Evolutionary conservation across 2,888 invertebrate species (phyloP), one percentile per base, ranked within the genome.

Genomic region (Prenolepis imparis): DNA sequence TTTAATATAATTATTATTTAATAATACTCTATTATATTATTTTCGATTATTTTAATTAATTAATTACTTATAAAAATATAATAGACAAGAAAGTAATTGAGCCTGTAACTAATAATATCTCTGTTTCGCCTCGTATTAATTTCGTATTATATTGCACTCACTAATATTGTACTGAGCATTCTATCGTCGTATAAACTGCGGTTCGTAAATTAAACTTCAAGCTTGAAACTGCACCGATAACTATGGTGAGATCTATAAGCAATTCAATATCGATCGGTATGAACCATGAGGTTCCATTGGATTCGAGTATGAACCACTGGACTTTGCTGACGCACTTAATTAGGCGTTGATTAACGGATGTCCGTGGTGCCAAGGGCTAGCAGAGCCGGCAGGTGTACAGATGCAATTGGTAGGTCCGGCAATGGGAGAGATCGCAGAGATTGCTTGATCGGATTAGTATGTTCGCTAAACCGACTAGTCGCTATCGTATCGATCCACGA

Each of bases 321-420:
- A 91, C 89, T 91, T 90, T 86, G 88, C 89, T 88, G 91, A 91
- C 90, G 88, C 90, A 91, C 90, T 91, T 92, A 92, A 92, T 92
- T 92, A 90, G 90, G 77, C 88, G 84, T 87, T 91, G 92, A 91
- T 92, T 92, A 92, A 91, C 89, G 92, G 91, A 91, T 89, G 91
- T 90, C 90, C 89, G 88, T 83, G 86, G 84, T 84, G 48, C 82
- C 80, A 84, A 59, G 70, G 83, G 68, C 63, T 68, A n/a, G 78
- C 39, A 78, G 86, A 77, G 75, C 85, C 84, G 86, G 89, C 85
- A 85, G 86, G 84, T 86, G 86, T 89, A 86, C 78, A 87, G 86
- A 84, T 83, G 86, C 91, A 90, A 92, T 91, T 90, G 91, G 89
- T 90, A 84, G 84, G 78, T 84, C 61, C 77, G 36, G 41, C 73